These are phyloP conservation scores for Clytia hemisphaerica DNA, from an alignment of 30 jellyfish, hydroid and myxozoan species.

Conservation along the genomic window DNA sequence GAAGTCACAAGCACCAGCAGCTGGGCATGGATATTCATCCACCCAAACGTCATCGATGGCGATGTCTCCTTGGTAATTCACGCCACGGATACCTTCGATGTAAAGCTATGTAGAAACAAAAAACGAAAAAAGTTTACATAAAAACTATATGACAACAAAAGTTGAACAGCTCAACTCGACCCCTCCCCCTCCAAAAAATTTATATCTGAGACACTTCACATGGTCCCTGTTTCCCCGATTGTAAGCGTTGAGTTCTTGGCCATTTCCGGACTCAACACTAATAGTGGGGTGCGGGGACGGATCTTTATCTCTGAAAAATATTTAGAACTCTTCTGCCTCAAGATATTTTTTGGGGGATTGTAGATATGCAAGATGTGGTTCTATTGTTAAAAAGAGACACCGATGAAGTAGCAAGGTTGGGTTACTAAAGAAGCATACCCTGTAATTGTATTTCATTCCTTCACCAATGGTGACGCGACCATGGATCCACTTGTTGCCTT, in stretches of 20 bases:
- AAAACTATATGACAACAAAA: neutral
- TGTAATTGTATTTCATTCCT: neutral
- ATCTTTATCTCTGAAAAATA: no score
- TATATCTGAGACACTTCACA: no score
- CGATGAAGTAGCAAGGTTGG: neutral
- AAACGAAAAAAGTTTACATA: neutral
- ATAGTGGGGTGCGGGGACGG: neutral
- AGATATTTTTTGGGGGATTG: no score
- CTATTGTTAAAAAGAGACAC: neutral
- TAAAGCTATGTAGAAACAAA: no score
- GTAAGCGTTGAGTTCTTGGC: no score
- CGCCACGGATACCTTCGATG: conserved; percentile 87
- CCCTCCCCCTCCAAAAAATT: no score
- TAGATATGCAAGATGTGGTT: no score
- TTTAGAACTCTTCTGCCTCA: no score
- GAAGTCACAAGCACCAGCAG: conserved; percentile 75
- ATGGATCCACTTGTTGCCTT: conserved; percentile 88
- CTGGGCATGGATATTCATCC: conserved; percentile 46
- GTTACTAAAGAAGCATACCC: neutral
- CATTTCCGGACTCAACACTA: no score
- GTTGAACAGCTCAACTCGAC: neutral
- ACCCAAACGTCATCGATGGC: conserved; percentile 87
- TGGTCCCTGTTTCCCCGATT: neutral
- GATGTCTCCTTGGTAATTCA: conserved; percentile 77
- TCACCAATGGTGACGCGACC: conserved; percentile 70